Conservation (phyloP, 2,888 invertebrate species). For the Lycophotia porphyrea region DNA sequence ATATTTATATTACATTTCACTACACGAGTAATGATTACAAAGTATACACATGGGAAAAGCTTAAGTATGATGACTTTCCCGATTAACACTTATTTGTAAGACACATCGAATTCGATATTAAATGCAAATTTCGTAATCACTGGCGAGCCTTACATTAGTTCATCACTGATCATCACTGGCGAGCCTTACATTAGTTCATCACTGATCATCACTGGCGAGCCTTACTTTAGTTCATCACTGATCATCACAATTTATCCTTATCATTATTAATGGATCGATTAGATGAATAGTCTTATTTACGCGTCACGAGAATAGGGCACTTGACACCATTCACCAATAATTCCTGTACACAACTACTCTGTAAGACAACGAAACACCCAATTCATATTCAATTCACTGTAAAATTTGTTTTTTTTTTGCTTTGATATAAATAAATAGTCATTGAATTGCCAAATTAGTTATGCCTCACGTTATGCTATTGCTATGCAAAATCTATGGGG, state of each 20-base stretch:
- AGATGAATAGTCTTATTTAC: conserved; percentile 40
- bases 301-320: conserved; percentile 30
- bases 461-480: neutral
- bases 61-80: conserved; percentile 44
- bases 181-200: conserved; percentile 50
- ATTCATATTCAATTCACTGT: neutral
- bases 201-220: conserved; percentile 56
- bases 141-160: conserved; percentile 49
- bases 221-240: conserved; percentile 56
- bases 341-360: neutral
- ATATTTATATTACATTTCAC: conserved; percentile 55
- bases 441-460: neutral
- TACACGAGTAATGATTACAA: conserved; percentile 55
- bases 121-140: conserved; percentile 59
- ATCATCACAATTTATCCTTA: conserved; percentile 53
- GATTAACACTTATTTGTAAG: conserved; percentile 56
- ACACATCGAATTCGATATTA: conserved; percentile 62
- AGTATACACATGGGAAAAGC: conserved; percentile 33
- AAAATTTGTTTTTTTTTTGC: neutral
- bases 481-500: neutral
- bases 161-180: conserved; percentile 60
- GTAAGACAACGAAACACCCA: neutral
- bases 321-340: neutral
- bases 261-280: conserved; percentile 39
- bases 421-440: neutral